Evolutionary conservation across 2,113 vertebrate genomes (phyloP).

Genomic region (Otus sunia): DNA sequence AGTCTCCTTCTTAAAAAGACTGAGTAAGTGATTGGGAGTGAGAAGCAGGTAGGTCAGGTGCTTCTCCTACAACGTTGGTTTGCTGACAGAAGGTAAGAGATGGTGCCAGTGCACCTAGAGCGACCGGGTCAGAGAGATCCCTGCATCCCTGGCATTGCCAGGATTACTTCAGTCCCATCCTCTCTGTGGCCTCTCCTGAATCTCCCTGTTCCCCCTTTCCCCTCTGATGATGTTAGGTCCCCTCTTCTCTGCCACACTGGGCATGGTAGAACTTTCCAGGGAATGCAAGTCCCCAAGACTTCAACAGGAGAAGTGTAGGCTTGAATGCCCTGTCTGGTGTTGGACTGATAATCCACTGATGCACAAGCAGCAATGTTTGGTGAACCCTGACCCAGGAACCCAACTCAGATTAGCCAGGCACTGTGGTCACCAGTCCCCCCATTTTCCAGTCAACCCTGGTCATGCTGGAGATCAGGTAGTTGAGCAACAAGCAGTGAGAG

Average conservation of each 20-base stretch:
- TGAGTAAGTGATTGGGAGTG: not conserved
- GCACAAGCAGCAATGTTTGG: not conserved
- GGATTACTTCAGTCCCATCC: not conserved
- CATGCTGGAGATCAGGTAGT: not conserved
- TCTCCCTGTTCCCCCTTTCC: not conserved
- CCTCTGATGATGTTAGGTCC: not conserved
- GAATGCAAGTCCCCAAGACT: not conserved
- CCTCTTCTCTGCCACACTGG: not conserved
- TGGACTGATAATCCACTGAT: not conserved
- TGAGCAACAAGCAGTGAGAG: not conserved
- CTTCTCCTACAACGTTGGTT: accelerated
- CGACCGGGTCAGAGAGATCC: not conserved
- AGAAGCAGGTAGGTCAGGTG: not conserved
- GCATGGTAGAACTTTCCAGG: not conserved
- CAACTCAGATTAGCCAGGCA: not conserved
- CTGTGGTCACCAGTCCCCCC: not conserved
- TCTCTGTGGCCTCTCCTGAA: not conserved
- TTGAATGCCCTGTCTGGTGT: not conserved
- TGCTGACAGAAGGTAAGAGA: not conserved
- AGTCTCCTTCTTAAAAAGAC: not conserved
- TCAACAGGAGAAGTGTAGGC: not conserved
- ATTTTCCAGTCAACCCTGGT: not conserved
- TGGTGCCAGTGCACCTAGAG: not conserved
- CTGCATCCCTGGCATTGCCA: not conserved
- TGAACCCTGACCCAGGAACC: not conserved